Evolutionary conservation across 2,113 vertebrate genomes (phyloP).

Genomic region (Galemys pyrenaicus): DNA sequence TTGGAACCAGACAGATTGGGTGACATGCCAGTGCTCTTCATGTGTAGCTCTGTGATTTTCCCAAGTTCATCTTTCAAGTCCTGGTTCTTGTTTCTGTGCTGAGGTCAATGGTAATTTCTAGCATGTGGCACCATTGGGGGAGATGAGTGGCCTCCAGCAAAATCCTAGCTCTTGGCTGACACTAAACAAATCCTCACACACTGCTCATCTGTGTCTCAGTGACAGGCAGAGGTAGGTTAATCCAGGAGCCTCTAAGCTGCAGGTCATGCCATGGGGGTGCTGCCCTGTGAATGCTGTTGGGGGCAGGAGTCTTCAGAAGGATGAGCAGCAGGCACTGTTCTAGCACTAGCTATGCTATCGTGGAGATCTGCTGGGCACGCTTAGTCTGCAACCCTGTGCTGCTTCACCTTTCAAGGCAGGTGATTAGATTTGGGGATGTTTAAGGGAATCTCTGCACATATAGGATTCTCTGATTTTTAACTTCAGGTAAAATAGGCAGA

Average conservation of each 20-base stretch:
- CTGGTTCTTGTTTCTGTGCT: too few species aligned
- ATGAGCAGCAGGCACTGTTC: conserved; percentile 58
- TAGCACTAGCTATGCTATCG: not conserved
- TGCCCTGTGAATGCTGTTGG: conserved; percentile 46
- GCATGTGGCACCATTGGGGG: not conserved
- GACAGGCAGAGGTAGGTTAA: not conserved
- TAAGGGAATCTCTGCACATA: not conserved
- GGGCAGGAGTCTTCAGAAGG: conserved; percentile 60
- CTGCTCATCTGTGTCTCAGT: not conserved
- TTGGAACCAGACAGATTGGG: not conserved
- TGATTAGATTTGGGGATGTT: not conserved
- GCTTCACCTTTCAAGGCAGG: not conserved
- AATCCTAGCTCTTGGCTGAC: not conserved
- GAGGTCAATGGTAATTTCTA: too few species aligned
- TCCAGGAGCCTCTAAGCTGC: conserved; percentile 2
- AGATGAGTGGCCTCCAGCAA: not conserved
- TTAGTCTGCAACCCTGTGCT: not conserved
- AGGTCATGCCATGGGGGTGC: not conserved
- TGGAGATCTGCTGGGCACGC: not conserved
- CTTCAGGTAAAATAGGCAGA: not conserved
- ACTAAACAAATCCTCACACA: not conserved
- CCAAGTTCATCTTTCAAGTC: not conserved
- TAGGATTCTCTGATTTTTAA: not conserved
- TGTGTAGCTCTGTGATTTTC: not conserved
- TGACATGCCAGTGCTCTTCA: not conserved